phyloP scores from a whole-genome alignment of 1,140 invertebrate genomes.

The Papilio xuthus region DNA sequence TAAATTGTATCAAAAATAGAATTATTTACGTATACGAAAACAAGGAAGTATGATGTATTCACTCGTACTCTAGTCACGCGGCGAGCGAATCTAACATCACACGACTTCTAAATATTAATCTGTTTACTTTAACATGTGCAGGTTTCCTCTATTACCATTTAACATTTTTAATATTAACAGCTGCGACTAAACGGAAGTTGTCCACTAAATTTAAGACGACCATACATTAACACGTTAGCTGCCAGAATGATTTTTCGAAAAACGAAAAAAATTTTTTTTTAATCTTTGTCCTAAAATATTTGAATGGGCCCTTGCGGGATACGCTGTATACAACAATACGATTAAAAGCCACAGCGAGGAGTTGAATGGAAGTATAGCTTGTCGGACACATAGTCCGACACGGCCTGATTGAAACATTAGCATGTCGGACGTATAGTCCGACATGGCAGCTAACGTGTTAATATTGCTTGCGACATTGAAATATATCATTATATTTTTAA shows the following conservation, averaged over 20 bases:
- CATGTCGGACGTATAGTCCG: too few species aligned
- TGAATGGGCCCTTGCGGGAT: too few species aligned
- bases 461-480: constrained; percentile 12
- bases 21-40: not conserved
- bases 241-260: too few species aligned
- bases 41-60: not conserved
- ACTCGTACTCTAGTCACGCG: not conserved
- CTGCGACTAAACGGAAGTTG: constrained; percentile 15
- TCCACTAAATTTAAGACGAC: constrained; percentile 14
- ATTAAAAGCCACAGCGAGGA: too few species aligned
- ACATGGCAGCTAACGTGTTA: too few species aligned
- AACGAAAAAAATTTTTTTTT: too few species aligned
- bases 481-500: constrained; percentile 25
- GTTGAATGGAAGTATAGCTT: too few species aligned
- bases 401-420: too few species aligned
- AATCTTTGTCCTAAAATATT: too few species aligned
- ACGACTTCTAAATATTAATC: not conserved
- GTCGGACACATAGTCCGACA: too few species aligned
- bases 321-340: too few species aligned
- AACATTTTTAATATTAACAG: not conserved
- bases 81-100: not conserved
- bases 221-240: too few species aligned
- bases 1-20: not conserved
- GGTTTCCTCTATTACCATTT: not conserved
- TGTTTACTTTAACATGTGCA: constrained; percentile 2